Base-by-base conservation (phyloP, 2,797 vertebrate genomes). In the Neosalanx taihuensis region DNA sequence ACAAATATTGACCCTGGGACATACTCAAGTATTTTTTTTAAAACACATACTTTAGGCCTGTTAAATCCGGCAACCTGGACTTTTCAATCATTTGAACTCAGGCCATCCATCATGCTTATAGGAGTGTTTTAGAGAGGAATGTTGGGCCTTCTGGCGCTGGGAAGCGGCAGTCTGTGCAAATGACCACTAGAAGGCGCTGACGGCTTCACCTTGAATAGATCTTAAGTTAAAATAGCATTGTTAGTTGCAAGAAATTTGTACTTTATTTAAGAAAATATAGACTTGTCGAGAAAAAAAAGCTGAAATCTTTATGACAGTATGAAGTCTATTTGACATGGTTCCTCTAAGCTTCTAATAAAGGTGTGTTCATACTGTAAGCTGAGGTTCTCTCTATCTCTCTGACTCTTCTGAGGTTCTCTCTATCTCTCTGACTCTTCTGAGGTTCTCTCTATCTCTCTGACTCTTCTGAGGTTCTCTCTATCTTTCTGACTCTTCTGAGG, bases 111-210 rank as follows among this genome's bases (percentile, higher is more conserved):
- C 51, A 56, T 56, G 6, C 15, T 56, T 56, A 17, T 26, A 10
- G 18, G 51, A 56, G n/a, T n/a, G 51, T n/a, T 56, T 17, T 17
- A 56, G 51, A 56, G 51, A 56, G 18, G 51, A 56, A 56, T 56
- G 51, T 37, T 4, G 35, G 31, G 62, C 29, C 41, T 10, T 58
- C 12, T 33, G 2, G 53, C 12, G 5, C 17, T 23, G 17, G 17
- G 35, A 12, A 69, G 20, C 41, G 1, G 10, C 13, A 46, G 41
- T 46, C 41, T 46, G 5, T 23, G 31, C 6, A 23, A 31, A 41
- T 72, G 80, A 81, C 82, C 86, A 78, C 78, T 83, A 84, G 79
- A 84, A 73, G 84, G 78, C 76, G 73, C 79, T 72, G 13, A 41
- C 13, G 57, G 41, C 6, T 60, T 69, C 57, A 37, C 68, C 33